These are phyloP conservation scores for Lycaena phlaeas DNA, from an alignment of 2,888 invertebrate genomes.

Conservation along the genomic window DNA sequence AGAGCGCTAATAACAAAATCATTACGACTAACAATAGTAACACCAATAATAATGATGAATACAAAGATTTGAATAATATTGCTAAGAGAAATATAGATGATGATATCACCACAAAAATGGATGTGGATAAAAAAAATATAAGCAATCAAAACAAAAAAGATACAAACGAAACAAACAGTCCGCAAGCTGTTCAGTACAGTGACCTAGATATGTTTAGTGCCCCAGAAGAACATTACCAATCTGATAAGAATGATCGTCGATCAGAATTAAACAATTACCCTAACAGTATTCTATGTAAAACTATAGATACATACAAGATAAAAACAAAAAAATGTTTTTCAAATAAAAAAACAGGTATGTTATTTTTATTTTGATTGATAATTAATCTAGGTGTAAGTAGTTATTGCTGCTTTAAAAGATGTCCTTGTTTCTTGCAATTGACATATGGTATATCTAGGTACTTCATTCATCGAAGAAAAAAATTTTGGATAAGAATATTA, in stretches of 20 bases:
- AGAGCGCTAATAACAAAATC: slow-evolving; percentile 10
- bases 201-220: slow-evolving; percentile 1
- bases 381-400: too few species aligned
- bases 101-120: too few species aligned
- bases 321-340: slow-evolving; percentile 21
- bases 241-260: background rate
- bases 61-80: too few species aligned
- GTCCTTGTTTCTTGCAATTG: too few species aligned
- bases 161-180: background rate
- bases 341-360: slow-evolving; percentile 39
- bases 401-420: too few species aligned
- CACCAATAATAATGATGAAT: slow-evolving; percentile 1
- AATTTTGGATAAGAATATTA: too few species aligned
- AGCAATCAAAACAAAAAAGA: slow-evolving; percentile 2
- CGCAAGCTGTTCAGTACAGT: background rate
- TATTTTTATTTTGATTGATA: background rate
- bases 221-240: background rate
- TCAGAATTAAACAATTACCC: slow-evolving; percentile 8
- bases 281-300: slow-evolving; percentile 39
- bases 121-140: too few species aligned
- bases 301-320: slow-evolving; percentile 43
- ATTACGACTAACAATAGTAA: too few species aligned
- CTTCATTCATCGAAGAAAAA: too few species aligned
- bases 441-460: too few species aligned
- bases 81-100: too few species aligned